Percentiles rank a stretch among this genome's conserved stretches.
phyloP scores from a whole-genome alignment of 1,140 invertebrate genomes.

The Lethrus apterus region DNA sequence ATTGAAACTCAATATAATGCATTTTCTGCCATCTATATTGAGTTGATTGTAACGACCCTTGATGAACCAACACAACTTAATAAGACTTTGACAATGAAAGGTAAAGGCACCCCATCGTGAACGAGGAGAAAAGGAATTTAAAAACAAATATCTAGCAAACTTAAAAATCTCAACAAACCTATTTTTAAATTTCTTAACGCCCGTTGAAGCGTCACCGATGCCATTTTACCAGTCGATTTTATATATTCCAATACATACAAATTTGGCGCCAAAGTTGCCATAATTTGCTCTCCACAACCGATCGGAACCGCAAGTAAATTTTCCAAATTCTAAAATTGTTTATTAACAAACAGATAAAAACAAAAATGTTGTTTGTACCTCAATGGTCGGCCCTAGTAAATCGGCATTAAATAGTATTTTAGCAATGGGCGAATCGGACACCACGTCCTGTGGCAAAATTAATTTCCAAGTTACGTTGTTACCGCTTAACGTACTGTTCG shows the following conservation, averaged over 20 bases:
- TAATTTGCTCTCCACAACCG: slow-evolving; percentile 74
- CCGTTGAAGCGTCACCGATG: slow-evolving; percentile 45
- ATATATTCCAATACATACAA: slow-evolving; percentile 64
- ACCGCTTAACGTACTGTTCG: slow-evolving; percentile 10
- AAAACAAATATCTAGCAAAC: background rate
- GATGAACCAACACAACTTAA: too few relatives aligned
- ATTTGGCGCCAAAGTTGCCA: slow-evolving; percentile 69
- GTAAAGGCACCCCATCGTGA: background rate
- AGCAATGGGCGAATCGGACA: slow-evolving; percentile 45
- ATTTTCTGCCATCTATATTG: too few relatives aligned
- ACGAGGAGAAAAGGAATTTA: background rate
- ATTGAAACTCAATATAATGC: too few relatives aligned
- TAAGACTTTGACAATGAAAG: too few relatives aligned
- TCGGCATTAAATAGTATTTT: slow-evolving; percentile 49
- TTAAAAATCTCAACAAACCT: slow-evolving; percentile 42
- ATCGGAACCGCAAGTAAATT: slow-evolving; percentile 49
- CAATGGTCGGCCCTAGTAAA: slow-evolving; percentile 51
- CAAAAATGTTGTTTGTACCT: slow-evolving; percentile 26
- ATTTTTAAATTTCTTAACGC: slow-evolving; percentile 60
- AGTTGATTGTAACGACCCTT: too few relatives aligned
- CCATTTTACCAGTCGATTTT: slow-evolving; percentile 43
- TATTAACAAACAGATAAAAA: background rate
- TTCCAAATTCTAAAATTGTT: slow-evolving; percentile 45
- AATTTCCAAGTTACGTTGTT: slow-evolving; percentile 30
- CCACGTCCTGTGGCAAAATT: slow-evolving; percentile 40